Evolutionary conservation across 2,113 vertebrate species (phyloP).

Genomic region (Nycticorax nycticorax): DNA sequence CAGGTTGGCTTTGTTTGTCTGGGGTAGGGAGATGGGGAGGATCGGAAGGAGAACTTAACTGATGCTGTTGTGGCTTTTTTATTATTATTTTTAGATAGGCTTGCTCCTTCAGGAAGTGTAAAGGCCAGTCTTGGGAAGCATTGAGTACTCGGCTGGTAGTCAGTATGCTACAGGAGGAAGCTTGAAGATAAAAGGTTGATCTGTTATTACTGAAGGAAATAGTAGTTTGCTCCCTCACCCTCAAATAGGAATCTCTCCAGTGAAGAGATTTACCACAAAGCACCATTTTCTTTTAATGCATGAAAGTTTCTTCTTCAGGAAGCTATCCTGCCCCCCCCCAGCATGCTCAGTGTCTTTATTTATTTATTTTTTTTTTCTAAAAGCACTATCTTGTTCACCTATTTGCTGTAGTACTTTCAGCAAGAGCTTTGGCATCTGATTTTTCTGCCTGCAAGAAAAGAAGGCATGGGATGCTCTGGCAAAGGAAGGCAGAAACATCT

Average conservation of each 20-base stretch:
- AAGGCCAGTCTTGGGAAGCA: background rate
- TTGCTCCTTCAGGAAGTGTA: background rate
- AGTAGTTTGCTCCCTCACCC: background rate
- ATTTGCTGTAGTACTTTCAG: background rate
- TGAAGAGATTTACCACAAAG: background rate
- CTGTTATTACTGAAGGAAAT: background rate
- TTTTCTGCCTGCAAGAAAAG: background rate
- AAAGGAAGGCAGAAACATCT: background rate
- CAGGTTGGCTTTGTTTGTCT: conserved; percentile 9
- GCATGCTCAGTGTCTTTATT: rapidly evolving
- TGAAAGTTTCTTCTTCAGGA: background rate
- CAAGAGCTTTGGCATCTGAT: background rate
- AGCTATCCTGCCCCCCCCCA: rapidly evolving
- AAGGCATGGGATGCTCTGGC: background rate
- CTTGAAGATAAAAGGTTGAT: background rate
- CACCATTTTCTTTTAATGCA: background rate
- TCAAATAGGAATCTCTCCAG: background rate
- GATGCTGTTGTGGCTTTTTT: background rate
- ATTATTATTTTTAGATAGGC: background rate
- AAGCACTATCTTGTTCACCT: background rate
- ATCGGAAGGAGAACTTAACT: background rate
- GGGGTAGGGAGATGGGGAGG: background rate
- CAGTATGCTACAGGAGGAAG: background rate
- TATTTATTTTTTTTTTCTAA: background rate
- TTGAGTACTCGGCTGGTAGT: rapidly evolving